Conservation (phyloP, 2,113 vertebrate species). For the Thunnus thynnus region DNA sequence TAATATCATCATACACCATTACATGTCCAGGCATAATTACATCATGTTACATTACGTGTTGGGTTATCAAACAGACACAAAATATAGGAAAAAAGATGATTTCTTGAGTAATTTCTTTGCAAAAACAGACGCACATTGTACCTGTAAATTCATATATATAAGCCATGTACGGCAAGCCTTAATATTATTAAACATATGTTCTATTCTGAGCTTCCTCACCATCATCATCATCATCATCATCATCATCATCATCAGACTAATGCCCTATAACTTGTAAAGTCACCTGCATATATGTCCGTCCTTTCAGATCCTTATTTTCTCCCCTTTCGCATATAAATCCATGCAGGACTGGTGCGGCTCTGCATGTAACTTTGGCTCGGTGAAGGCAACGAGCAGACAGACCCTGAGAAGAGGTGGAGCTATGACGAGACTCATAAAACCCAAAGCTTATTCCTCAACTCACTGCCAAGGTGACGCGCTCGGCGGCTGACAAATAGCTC, state of each 20-base stretch:
- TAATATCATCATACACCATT: not conserved
- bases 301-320: constrained; percentile 47
- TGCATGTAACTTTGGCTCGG: constrained; percentile 56
- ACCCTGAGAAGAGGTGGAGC: constrained; percentile 68
- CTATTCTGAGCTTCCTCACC: not conserved
- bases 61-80: not conserved
- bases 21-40: too few species aligned
- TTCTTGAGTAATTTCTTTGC: not conserved
- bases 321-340: constrained; percentile 57
- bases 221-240: not conserved
- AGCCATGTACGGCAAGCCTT: too few species aligned
- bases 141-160: too few species aligned
- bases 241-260: not conserved
- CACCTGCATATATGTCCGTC: constrained; percentile 14
- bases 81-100: not conserved
- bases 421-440: constrained; percentile 63
- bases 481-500: constrained; percentile 41
- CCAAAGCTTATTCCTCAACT: constrained; percentile 57
- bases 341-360: constrained; percentile 38
- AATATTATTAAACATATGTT: too few species aligned
- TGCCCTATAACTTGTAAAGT: not conserved
- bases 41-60: not conserved
- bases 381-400: constrained; percentile 35
- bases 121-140: not conserved
- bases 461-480: constrained; percentile 73